These are phyloP conservation scores for Biston betularia DNA, from an alignment of 2,888 invertebrate species.

Conservation along the genomic window DNA sequence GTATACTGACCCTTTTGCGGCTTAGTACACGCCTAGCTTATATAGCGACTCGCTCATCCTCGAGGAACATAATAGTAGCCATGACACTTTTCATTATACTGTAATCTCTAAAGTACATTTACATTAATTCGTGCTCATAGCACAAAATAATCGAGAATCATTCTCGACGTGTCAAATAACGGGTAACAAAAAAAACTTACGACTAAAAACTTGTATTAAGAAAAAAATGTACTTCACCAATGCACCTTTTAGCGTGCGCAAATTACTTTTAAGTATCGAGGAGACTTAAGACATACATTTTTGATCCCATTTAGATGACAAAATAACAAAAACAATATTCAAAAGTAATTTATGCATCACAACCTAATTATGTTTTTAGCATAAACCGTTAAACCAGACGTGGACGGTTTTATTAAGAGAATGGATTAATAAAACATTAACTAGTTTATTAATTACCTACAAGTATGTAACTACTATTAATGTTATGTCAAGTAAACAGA, in stretches of 20 bases:
- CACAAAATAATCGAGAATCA: slow-evolving; percentile 53
- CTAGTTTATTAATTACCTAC: not conserved
- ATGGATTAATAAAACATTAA: not conserved
- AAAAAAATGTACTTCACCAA: slow-evolving; percentile 66
- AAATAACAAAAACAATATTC: slow-evolving; percentile 15
- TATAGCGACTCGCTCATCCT: too few species aligned
- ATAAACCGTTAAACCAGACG: not conserved
- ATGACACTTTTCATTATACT: not conserved
- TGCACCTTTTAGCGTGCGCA: slow-evolving; percentile 52
- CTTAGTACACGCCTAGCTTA: too few species aligned
- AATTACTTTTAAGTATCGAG: slow-evolving; percentile 47
- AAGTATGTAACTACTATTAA: not conserved
- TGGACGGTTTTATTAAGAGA: slow-evolving; percentile 1
- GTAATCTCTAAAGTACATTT: slow-evolving; percentile 33
- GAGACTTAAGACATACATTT: slow-evolving; percentile 24
- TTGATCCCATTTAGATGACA: slow-evolving; percentile 32
- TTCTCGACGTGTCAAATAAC: slow-evolving; percentile 54
- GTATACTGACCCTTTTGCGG: too few species aligned
- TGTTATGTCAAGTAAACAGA: not conserved
- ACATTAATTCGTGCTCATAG: slow-evolving; percentile 56
- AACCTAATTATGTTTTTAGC: not conserved
- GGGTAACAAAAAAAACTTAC: slow-evolving; percentile 35
- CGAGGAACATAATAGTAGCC: not conserved
- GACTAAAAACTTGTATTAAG: slow-evolving; percentile 35
- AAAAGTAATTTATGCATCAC: slow-evolving; percentile 27